Base-by-base conservation (phyloP, 2,113 vertebrate genomes). In the Bubo blakistoni region DNA sequence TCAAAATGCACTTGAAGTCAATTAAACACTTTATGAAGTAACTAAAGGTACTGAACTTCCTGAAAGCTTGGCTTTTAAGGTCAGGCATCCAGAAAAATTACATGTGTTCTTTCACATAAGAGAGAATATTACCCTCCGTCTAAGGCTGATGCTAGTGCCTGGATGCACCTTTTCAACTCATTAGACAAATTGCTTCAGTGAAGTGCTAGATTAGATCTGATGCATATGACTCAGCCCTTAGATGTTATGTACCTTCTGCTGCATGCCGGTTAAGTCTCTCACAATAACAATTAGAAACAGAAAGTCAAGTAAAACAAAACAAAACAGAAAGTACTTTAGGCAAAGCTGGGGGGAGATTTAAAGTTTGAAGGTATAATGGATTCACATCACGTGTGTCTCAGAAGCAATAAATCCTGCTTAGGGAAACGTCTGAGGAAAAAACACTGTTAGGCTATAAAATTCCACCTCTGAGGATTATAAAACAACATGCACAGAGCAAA, bases 331-430 rank as follows among this genome's bases (percentile, higher is more conserved):
- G 62, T 58, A 40, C 65, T 88, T 85, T 55, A 61, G n/a, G 72
- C 70, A 88, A 77, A 91, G 86, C 84, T 40, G 27, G 77, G 70
- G 49, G 52, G 69, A 19, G 47, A 90, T 94, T 95, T 66, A 15
- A 71, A 94, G 94, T 96, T 93, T 63, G 90, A 71, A 94, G 86
- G 74, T 84, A 18, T 91, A 77, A 97, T 61, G 47, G 65, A 98
- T 97, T 98, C 97, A 21, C 17, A 32, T 98, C 98, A 97, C 94
- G 42, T 84, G 93, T 44, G 88, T 89, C 95, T 98, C 93, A 83
- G 95, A 97, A 97, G 96, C 96, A 94, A 97, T 98, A 98, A 97
- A 97, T 98, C 97, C 97, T 96, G 86, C 98, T 97, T 97, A 97
- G 96, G 97, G 93, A 97, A 97, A 97, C 18, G 93, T 93, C 96